Percentiles rank a stretch among this genome's conserved stretches.
Conservation (phyloP, 2,888 invertebrate species). For the Apotomis turbidana region DNA sequence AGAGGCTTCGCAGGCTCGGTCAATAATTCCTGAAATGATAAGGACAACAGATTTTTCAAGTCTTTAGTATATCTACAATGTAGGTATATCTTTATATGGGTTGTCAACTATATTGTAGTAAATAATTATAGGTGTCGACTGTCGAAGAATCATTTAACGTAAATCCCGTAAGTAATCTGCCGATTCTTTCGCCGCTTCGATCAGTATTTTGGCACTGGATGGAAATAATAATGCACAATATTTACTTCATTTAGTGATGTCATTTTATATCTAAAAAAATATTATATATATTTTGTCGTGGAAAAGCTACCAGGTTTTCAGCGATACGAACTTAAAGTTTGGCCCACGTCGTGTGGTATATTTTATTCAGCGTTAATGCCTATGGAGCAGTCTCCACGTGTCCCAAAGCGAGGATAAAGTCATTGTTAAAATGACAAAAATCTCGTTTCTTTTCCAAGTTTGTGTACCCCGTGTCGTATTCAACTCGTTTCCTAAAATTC, state of each 20-base stretch:
- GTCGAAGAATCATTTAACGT: too few species aligned
- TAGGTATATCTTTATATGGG: too few species aligned
- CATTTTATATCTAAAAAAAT: not conserved
- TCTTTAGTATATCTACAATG: too few species aligned
- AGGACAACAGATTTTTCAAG: too few species aligned
- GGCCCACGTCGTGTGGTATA: slow-evolving; percentile 40
- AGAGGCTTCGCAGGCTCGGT: too few species aligned
- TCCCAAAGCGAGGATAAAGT: slow-evolving; percentile 58
- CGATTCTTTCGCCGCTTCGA: too few species aligned
- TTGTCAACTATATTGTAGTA: too few species aligned
- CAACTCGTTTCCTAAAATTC: slow-evolving; percentile 84
- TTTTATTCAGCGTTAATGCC: slow-evolving; percentile 42
- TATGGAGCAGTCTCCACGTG: slow-evolving; percentile 41
- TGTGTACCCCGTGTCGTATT: slow-evolving; percentile 80
- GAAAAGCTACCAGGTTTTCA: slow-evolving; percentile 26
- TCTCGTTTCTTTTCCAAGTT: slow-evolving; percentile 77
- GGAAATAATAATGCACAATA: too few species aligned
- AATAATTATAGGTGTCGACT: too few species aligned
- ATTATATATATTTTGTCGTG: not conserved
- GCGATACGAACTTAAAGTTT: slow-evolving; percentile 35
- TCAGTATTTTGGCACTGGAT: too few species aligned
- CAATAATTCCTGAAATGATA: too few species aligned
- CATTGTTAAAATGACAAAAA: slow-evolving; percentile 79
- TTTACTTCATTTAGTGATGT: not conserved
- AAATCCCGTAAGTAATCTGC: too few species aligned